Evolutionary conservation across 2,113 vertebrate genomes (phyloP), one percentile per base, ranked within the genome.

Genomic region (Falcunculus frontatus): DNA sequence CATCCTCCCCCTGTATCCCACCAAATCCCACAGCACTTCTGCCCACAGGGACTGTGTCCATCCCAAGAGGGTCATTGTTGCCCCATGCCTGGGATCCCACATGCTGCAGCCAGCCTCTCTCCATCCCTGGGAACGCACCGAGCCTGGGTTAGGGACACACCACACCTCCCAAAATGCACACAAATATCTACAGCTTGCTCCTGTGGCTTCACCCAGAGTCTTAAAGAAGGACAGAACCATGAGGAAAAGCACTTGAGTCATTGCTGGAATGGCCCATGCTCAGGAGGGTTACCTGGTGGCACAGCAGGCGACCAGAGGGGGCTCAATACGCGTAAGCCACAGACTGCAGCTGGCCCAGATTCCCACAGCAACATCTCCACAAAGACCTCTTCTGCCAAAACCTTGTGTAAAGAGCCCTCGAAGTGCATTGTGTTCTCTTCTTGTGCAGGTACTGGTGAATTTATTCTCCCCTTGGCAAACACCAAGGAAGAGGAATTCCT

Each of bases 351-450:
- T 84, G n/a, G n/a, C 18, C 37, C 33, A 60, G 7, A 25, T 14
- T 33, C 30, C 60, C 55, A 62, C 57, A 77, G 44, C 68, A 73
- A 4, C 46, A n/a, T 10, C 60, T 60, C 47, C 72, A 59, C 2
- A 1, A 0, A 17, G 46, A 50, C 37, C n/a, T 39, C 42, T 63
- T 19, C 60, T 67, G 52, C 56, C 69, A 78, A 78, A 72, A 33
- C 23, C 27, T 30, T 11, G 11, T 49, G 35, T 9, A 35, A 82
- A 41, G 35, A 70, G 22, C 22, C 30, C 23, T 27, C 5, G 1
- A 55, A 75, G 30, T 13, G 8, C 12, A 21, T 12, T 0, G 0
- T 39, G 13, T 13, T 55, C 32, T 20, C 25, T 27, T 35, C 49
- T 29, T 60, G 60, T 26, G 42, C 39, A 22, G 13, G 21, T 10